These are phyloP conservation scores for Limnephilus rhombicus DNA, from an alignment of 2,888 invertebrate genomes.

Conservation along the genomic window DNA sequence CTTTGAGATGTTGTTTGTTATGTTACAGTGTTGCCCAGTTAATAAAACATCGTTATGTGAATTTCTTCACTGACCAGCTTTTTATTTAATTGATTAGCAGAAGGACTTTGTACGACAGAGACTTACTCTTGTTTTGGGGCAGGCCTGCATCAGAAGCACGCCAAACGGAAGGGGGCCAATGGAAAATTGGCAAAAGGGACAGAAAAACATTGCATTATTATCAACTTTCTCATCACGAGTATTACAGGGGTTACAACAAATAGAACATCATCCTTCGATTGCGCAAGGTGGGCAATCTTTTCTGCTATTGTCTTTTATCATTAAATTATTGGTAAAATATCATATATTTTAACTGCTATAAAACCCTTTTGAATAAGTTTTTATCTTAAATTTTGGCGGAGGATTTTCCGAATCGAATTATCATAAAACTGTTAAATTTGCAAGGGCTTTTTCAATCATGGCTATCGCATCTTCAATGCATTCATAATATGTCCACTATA, in stretches of 20 bases:
- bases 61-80: constrained; percentile 67
- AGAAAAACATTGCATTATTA: constrained; percentile 71
- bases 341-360: neutral
- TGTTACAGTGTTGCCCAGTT: constrained; percentile 62
- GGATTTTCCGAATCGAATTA: constrained; percentile 24
- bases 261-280: constrained; percentile 31
- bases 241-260: constrained; percentile 31
- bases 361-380: constrained; percentile 26
- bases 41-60: constrained; percentile 65
- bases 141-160: constrained; percentile 79
- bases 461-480: constrained; percentile 47
- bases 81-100: constrained; percentile 68
- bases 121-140: constrained; percentile 85
- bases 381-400: constrained; percentile 34
- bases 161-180: constrained; percentile 69
- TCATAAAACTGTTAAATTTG: constrained; percentile 47
- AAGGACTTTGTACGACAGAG: constrained; percentile 66
- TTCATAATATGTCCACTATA: constrained; percentile 37
- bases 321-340: neutral
- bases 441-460: constrained; percentile 48
- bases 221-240: constrained; percentile 52
- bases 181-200: constrained; percentile 69
- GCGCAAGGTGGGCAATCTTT: neutral
- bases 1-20: constrained; percentile 41
- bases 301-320: constrained; percentile 7